Conservation (phyloP, 2,113 vertebrate genomes). For the Phyllostomus hastatus region DNA sequence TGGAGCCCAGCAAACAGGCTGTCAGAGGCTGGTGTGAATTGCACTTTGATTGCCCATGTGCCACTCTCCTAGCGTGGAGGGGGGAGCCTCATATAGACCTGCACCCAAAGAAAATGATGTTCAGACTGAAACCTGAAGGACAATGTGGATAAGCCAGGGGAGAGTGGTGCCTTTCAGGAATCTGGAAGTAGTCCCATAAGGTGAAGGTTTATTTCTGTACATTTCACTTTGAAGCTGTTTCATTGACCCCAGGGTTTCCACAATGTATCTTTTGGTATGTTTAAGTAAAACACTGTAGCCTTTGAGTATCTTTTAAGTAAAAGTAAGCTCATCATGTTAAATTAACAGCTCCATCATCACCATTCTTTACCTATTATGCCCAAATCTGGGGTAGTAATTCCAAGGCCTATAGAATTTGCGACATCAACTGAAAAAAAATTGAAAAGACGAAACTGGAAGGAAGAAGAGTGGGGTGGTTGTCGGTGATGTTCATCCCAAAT, state of each 20-base stretch:
- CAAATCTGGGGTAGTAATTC: background rate
- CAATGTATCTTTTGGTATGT: background rate
- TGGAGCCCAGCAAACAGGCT: background rate
- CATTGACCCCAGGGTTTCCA: background rate
- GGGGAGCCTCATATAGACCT: background rate
- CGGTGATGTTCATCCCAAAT: background rate
- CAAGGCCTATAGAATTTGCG: background rate
- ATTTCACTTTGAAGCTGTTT: background rate
- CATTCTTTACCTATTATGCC: background rate
- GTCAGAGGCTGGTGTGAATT: background rate
- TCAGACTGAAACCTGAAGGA: background rate
- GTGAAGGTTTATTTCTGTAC: background rate
- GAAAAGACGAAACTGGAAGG: background rate
- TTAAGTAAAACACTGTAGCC: background rate
- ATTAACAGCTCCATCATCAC: background rate
- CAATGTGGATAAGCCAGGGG: background rate
- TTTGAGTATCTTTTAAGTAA: background rate
- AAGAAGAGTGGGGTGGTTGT: background rate
- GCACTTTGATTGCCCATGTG: background rate
- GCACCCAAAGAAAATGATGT: background rate
- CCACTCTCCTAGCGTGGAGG: background rate
- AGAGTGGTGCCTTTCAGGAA: background rate
- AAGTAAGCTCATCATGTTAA: background rate
- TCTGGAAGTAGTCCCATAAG: background rate
- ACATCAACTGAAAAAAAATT: background rate